Percentiles rank a stretch among this genome's conserved stretches.
Conservation (phyloP, 2,888 invertebrate species). For the Habroteleia sp. region DNA sequence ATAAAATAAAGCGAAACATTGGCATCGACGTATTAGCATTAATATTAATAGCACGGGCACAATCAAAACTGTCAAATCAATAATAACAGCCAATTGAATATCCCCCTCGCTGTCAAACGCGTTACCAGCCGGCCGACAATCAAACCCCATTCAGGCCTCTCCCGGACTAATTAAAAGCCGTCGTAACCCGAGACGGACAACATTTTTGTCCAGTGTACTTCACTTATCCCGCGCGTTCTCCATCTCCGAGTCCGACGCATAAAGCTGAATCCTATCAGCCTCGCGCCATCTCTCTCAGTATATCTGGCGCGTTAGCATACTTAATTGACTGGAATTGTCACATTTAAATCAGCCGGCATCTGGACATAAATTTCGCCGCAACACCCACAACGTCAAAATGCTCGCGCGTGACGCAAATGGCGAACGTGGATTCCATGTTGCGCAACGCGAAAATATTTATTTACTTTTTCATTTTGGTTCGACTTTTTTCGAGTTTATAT, state of each 20-base stretch:
- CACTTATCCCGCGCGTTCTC: conserved; percentile 45
- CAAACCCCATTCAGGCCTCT: conserved; percentile 43
- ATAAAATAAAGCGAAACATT: conserved; percentile 1
- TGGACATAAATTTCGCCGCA: conserved; percentile 53
- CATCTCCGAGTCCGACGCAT: conserved; percentile 25
- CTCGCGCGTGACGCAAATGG: conserved; percentile 22
- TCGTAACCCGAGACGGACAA: conserved; percentile 49
- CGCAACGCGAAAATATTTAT: conserved; percentile 17
- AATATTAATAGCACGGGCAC: conserved; percentile 30
- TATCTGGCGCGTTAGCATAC: conserved; percentile 53
- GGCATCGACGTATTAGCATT: conserved; percentile 11
- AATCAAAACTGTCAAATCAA: conserved; percentile 47
- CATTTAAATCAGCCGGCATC: conserved; percentile 58
- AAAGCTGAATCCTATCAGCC: conserved; percentile 50
- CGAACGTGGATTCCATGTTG: conserved; percentile 42
- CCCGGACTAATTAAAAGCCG: conserved; percentile 45
- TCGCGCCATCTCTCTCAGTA: conserved; percentile 49
- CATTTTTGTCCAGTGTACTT: conserved; percentile 46
- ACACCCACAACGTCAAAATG: conserved; percentile 57
- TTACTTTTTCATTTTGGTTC: not conserved
- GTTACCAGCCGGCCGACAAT: conserved; percentile 32
- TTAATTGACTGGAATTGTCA: conserved; percentile 62
- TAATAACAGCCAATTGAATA: conserved; percentile 34
- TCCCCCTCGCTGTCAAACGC: conserved; percentile 31
- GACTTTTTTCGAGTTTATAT: conserved; percentile 1